phyloP scores from a whole-genome alignment of 1,140 invertebrate genomes.

The Saccostrea glomerata region DNA sequence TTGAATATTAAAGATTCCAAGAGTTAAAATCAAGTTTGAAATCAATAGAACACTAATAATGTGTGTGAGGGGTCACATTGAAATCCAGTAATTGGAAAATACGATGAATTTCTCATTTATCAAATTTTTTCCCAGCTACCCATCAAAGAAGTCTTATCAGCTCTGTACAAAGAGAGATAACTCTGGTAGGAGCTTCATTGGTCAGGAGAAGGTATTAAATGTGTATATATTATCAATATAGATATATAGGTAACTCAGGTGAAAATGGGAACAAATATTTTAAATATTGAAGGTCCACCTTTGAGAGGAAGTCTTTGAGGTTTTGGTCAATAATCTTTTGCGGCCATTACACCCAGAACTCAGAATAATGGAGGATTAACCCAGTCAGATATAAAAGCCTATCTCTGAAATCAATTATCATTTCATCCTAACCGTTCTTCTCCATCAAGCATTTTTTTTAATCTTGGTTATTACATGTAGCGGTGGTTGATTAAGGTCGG shows the following conservation, averaged over 20 bases:
- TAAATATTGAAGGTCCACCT: background rate
- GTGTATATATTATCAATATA: background rate
- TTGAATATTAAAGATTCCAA: background rate
- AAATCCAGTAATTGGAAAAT: background rate
- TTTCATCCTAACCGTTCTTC: conserved; percentile 10
- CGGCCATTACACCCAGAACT: background rate
- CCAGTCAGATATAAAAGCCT: conserved; percentile 5
- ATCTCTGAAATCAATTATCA: conserved; percentile 27
- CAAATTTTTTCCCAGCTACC: background rate
- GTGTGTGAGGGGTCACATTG: background rate
- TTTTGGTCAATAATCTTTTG: background rate
- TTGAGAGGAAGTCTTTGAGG: background rate
- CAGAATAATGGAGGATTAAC: background rate
- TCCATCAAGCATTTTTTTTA: conserved; percentile 16
- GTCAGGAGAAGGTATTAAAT: background rate
- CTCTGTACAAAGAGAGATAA: conserved; percentile 6
- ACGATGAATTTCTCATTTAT: background rate
- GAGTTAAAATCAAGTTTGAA: background rate
- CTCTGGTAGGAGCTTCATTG: background rate
- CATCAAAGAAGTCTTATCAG: background rate
- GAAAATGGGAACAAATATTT: background rate
- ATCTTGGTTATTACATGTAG: background rate
- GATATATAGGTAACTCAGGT: background rate
- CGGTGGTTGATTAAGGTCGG: conserved; percentile 9
- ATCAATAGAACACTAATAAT: background rate